Evolutionary conservation across 2,888 invertebrate species (phyloP), one percentile per base, ranked within the genome.

Genomic region (Drosophila paramelanica): DNA sequence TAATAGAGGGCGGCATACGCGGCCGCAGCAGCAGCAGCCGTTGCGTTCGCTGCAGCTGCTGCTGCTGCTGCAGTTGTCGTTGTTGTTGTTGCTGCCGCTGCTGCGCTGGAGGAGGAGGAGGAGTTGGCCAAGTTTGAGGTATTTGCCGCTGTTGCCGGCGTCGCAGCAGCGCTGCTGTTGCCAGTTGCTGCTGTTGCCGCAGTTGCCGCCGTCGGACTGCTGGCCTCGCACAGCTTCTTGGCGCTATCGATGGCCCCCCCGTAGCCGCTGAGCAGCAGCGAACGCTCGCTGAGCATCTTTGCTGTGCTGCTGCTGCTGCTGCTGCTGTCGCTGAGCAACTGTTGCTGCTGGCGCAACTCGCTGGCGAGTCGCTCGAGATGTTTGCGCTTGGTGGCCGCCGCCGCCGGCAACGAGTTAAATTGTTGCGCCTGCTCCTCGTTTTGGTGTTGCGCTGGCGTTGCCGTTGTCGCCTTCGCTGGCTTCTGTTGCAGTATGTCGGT

Each of bases 211-310:
- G 51, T 76, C 43, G 70, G 71, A 59, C 72, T 71, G 58, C 65
- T 72, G 52, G 82, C 89, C 69, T 92, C 90, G 77, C 91, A 92
- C 81, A 89, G 81, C 71, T 89, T 89, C 71, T 91, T 91, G 65
- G 78, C 84, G 72, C 84, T 91, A 57, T 92, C 91, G 67, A 90
- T 88, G 71, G 86, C 80, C 60, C 87, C 81, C 60, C 87, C 91
- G 77, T 90, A 91, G 72, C 90, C 90, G 84, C 90, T 91, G 65
- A 92, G 81, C 79, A 92, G 77, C 59, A 92, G 73, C 72, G 92
- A 91, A 33, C 91, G 91, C 89, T 92, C 92, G 74, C 92, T 92
- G 67, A 92, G 91, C 92, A 92, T 92, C 77, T 91, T 92, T 5
- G 69, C 74, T 58, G 69, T 71, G 25, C 86, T 87, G 60, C 61